Evolutionary conservation across 2,797 vertebrate species (phyloP).

Genomic region (Orientallactaga sibirica): DNA sequence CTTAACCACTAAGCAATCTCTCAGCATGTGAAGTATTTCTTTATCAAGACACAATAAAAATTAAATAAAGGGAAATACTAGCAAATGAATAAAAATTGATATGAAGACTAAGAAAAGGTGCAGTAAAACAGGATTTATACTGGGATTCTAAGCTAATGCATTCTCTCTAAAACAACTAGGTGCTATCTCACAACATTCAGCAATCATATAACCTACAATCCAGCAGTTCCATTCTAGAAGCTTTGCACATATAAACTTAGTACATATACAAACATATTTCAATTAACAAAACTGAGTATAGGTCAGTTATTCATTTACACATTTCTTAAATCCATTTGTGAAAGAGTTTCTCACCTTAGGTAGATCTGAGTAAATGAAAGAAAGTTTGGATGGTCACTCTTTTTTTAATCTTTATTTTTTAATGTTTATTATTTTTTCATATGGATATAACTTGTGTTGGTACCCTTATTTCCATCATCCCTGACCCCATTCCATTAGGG

Average conservation of each 20-base stretch:
- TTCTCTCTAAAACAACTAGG: neutral
- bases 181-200: neutral
- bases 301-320: too few relatives aligned
- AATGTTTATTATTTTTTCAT: too few relatives aligned
- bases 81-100: neutral
- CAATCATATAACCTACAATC: neutral
- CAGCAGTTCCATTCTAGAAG: neutral
- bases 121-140: neutral
- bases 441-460: too few relatives aligned
- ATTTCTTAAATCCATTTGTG: too few relatives aligned
- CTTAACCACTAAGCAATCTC: too few relatives aligned
- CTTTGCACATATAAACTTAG: neutral
- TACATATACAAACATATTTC: neutral
- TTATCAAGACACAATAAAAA: neutral
- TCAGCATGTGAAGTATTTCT: neutral
- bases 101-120: neutral
- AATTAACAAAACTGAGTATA: neutral
- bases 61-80: slow-evolving; percentile 11
- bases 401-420: too few relatives aligned
- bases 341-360: too few relatives aligned
- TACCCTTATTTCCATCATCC: too few relatives aligned
- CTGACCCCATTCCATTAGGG: too few relatives aligned
- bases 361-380: too few relatives aligned
- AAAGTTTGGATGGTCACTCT: too few relatives aligned
- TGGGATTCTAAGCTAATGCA: neutral